phyloP scores from a whole-genome alignment of 2,888 invertebrate species.

The Melinaea menophilus region DNA sequence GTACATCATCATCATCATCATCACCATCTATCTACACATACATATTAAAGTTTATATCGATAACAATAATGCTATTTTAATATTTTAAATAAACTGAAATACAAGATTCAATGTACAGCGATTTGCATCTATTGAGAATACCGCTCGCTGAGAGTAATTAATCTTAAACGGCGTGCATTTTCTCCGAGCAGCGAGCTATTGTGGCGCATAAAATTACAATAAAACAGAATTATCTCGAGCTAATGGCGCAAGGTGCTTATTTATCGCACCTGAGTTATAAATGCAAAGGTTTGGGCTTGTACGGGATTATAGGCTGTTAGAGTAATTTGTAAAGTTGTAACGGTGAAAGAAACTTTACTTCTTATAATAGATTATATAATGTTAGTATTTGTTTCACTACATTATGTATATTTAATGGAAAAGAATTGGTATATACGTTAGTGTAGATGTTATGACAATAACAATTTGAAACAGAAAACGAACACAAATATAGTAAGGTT shows the following conservation, averaged over 20 bases:
- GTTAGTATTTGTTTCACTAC: no score
- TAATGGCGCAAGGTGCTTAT: conserved; percentile 39
- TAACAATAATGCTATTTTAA: no score
- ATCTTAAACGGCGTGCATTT: conserved; percentile 34
- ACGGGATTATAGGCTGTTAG: conserved; percentile 13
- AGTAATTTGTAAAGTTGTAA: conserved; percentile 8
- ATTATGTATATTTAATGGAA: no score
- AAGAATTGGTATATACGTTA: no score
- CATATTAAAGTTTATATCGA: no score
- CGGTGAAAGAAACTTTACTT: not conserved
- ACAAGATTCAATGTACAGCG: not conserved
- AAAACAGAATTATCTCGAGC: conserved; percentile 57
- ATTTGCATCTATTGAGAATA: conserved; percentile 8
- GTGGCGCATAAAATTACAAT: conserved; percentile 65
- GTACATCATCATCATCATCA: no score
- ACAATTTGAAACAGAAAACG: no score
- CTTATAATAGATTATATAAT: no score
- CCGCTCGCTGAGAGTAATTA: conserved; percentile 28
- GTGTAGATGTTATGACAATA: no score
- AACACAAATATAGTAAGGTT: not conserved
- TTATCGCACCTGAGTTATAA: conserved; percentile 23
- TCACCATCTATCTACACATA: no score
- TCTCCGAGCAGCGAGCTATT: conserved; percentile 46
- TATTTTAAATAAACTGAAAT: no score
- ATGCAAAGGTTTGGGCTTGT: conserved; percentile 19